Evolutionary conservation across 1,140 invertebrate species (phyloP).

Genomic region (Lineus longissimus): DNA sequence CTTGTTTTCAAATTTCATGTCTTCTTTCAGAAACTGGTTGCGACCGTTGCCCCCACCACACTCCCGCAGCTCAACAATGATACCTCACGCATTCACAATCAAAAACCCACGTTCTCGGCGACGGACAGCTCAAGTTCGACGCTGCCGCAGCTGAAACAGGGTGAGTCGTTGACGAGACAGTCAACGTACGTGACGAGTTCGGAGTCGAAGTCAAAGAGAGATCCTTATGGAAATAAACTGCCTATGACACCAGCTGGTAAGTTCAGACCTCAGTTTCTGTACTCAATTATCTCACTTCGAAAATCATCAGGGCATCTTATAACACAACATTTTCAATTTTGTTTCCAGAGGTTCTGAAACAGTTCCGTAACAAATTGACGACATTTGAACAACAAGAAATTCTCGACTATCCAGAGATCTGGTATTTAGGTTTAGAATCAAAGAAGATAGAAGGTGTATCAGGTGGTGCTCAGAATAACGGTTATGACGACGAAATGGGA

Average conservation of each 20-base stretch:
- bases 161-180: slow-evolving; percentile 23
- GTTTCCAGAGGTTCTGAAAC: slow-evolving; percentile 44
- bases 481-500: slow-evolving; percentile 53
- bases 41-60: slow-evolving; percentile 35
- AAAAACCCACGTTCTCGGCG: slow-evolving; percentile 27
- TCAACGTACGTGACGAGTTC: slow-evolving; percentile 10
- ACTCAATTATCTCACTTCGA: too few relatives aligned
- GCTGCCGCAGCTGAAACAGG: slow-evolving; percentile 35
- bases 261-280: slow-evolving; percentile 5
- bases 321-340: too few relatives aligned
- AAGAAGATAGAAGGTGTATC: slow-evolving; percentile 47
- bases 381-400: slow-evolving; percentile 51
- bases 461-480: slow-evolving; percentile 44
- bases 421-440: slow-evolving; percentile 49
- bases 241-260: slow-evolving; percentile 44
- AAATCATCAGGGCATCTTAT: too few relatives aligned
- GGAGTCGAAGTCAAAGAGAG: slow-evolving; percentile 28
- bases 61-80: slow-evolving; percentile 36
- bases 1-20: too few relatives aligned
- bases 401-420: slow-evolving; percentile 48
- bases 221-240: slow-evolving; percentile 43
- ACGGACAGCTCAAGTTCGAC: slow-evolving; percentile 25
- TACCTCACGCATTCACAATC: slow-evolving; percentile 18
- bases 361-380: slow-evolving; percentile 42
- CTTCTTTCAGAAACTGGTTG: slow-evolving; percentile 30